Conservation (phyloP, 2,888 invertebrate species). For the Pterostichus madidus region DNA sequence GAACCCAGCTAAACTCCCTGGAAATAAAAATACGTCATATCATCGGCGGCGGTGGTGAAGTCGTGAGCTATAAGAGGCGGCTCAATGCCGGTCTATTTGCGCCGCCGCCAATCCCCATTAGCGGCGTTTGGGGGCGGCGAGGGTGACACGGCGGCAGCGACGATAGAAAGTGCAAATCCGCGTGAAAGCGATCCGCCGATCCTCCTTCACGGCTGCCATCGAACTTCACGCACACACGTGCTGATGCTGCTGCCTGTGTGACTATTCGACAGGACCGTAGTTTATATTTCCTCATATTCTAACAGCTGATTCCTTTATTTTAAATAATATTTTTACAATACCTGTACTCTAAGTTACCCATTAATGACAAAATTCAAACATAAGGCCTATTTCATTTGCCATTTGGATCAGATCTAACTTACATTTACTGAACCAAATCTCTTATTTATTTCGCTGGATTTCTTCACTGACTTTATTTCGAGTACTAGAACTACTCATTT, state of each 20-base stretch:
- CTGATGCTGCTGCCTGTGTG: background rate
- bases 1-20: conserved; percentile 46
- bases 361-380: no score
- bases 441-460: no score
- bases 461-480: no score
- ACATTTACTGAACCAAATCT: no score
- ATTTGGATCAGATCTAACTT: no score
- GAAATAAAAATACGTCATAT: conserved; percentile 47
- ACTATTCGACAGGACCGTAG: no score
- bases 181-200: conserved; percentile 74
- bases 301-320: no score
- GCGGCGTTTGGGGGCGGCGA: conserved; percentile 68
- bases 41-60: conserved; percentile 12
- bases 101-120: conserved; percentile 77
- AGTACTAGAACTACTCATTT: no score
- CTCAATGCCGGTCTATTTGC: conserved; percentile 78
- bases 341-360: no score
- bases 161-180: conserved; percentile 74
- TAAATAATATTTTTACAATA: no score
- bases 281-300: no score
- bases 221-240: background rate
- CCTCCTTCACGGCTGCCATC: conserved; percentile 5
- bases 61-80: conserved; percentile 71
- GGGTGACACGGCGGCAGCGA: conserved; percentile 70
- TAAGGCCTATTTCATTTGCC: no score